These are phyloP conservation scores for Coenonympha arcania DNA, from an alignment of 2,888 invertebrate species.

Conservation along the genomic window DNA sequence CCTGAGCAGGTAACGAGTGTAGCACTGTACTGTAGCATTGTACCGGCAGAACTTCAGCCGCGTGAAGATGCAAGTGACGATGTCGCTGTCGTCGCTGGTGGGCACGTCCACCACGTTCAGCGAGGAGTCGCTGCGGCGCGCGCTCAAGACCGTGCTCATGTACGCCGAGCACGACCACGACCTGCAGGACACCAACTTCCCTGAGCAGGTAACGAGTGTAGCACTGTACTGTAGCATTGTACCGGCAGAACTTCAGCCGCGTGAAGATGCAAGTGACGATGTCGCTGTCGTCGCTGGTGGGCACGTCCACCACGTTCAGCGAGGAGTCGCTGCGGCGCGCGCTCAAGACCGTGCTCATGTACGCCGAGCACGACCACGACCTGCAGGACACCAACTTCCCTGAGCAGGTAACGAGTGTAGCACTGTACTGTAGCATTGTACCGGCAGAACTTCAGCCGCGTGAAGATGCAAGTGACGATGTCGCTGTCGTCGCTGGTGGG, in stretches of 20 bases:
- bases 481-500: constrained; percentile 96
- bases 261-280: constrained; percentile 99
- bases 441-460: constrained; percentile 94
- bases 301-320: constrained; percentile 90
- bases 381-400: constrained; percentile 93
- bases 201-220: constrained; percentile 83
- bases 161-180: constrained; percentile 94
- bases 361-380: constrained; percentile 92
- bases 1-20: constrained; percentile 85
- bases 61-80: constrained; percentile 99
- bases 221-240: no score
- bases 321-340: constrained; percentile 93
- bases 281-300: constrained; percentile 95
- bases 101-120: constrained; percentile 92
- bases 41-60: constrained; percentile 95
- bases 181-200: constrained; percentile 91
- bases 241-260: constrained; percentile 93
- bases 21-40: no score
- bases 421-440: no score
- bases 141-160: constrained; percentile 93
- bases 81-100: constrained; percentile 95
- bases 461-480: constrained; percentile 99
- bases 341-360: constrained; percentile 94
- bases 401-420: constrained; percentile 81
- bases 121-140: constrained; percentile 91